These are phyloP conservation scores for Drosophila simulans DNA, from an alignment of 1,140 invertebrate species.

Conservation along the genomic window DNA sequence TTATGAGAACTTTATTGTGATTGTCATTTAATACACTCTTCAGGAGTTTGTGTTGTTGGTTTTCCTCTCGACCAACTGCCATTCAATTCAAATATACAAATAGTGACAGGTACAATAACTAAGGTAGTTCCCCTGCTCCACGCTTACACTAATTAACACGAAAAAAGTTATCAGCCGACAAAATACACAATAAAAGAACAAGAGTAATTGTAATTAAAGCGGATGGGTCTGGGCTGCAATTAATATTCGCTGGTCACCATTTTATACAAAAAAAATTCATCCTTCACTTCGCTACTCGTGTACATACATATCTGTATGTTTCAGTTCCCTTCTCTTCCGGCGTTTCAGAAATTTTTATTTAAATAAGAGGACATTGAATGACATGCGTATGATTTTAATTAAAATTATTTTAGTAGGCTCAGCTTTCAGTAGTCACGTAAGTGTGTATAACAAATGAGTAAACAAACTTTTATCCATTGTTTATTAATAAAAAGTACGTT, in stretches of 20 bases:
- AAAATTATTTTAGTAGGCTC: slow-evolving; percentile 22
- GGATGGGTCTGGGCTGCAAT: slow-evolving; percentile 24
- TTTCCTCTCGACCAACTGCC: slow-evolving; percentile 37
- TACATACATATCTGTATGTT: background rate
- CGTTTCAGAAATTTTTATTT: slow-evolving; percentile 12
- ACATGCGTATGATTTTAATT: slow-evolving; percentile 32
- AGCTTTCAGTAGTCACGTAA: background rate
- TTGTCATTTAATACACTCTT: slow-evolving; percentile 28
- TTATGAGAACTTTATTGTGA: slow-evolving; percentile 25
- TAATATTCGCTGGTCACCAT: slow-evolving; percentile 41
- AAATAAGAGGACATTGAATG: slow-evolving; percentile 26
- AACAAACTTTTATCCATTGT: too few species aligned
- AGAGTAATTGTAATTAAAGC: slow-evolving; percentile 36
- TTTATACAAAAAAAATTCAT: slow-evolving; percentile 40
- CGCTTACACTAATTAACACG: slow-evolving; percentile 49
- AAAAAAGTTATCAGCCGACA: slow-evolving; percentile 31
- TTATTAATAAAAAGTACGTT: too few species aligned
- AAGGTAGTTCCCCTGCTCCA: background rate
- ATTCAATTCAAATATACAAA: slow-evolving; percentile 30
- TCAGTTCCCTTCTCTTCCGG: background rate
- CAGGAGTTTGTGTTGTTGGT: slow-evolving; percentile 23
- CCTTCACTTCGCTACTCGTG: slow-evolving; percentile 7
- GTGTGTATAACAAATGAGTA: background rate
- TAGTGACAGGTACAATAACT: slow-evolving; percentile 12
- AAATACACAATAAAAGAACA: slow-evolving; percentile 10